Conservation (phyloP, 2,888 invertebrate genomes). For the Julus scandinavius region DNA sequence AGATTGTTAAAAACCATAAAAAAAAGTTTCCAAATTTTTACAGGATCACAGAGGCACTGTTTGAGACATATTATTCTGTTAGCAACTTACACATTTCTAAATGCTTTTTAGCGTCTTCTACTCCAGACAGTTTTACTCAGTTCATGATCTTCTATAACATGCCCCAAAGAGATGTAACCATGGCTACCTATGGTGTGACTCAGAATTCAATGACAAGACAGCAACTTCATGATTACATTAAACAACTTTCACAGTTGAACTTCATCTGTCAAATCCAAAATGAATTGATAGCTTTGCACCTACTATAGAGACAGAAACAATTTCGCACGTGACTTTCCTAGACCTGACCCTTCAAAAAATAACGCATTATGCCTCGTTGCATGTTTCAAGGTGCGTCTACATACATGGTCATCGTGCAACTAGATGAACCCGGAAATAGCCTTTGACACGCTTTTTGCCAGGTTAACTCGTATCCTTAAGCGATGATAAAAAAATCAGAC, state of each 20-base stretch:
- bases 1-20: no score
- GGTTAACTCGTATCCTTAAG: conserved; percentile 1
- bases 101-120: no score
- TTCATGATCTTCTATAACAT: no score
- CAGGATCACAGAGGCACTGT: no score
- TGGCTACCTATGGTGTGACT: no score
- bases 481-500: neutral
- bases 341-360: neutral
- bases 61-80: no score
- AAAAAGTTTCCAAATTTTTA: no score
- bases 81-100: no score
- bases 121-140: no score
- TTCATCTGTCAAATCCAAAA: neutral
- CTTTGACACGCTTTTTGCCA: conserved; percentile 36
- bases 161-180: no score
- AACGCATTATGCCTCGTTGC: neutral
- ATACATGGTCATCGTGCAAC: neutral
- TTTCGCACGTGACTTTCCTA: neutral
- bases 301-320: neutral
- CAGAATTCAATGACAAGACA: neutral
- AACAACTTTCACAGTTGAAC: neutral
- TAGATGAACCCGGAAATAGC: conserved; percentile 14
- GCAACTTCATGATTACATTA: neutral
- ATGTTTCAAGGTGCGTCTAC: neutral
- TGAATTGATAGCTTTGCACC: neutral